Evolutionary conservation across 2,888 invertebrate species (phyloP), one percentile per base, ranked within the genome.

Genomic region (Capitulum mitella): DNA sequence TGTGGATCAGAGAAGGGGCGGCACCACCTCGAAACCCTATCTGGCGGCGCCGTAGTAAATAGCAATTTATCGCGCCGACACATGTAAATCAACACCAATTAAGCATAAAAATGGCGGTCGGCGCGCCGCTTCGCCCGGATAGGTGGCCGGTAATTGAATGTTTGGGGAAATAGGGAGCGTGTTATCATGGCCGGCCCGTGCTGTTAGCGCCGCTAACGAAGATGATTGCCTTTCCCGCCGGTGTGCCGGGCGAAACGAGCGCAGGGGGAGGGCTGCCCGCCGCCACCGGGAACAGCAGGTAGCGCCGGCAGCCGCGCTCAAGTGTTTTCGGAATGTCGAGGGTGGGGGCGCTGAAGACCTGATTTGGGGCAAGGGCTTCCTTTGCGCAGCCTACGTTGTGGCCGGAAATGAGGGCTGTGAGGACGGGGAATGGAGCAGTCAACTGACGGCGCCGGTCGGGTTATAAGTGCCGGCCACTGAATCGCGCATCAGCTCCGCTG

Each of bases 21-120:
- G 64, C 5, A 19, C 37, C 1, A 26, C 70, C 70, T 37, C 70
- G 70, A 70, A 70, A 70, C 70, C 22, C 70, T 40, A 70, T 26
- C 37, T 29, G 16, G 10, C 40, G 40, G 22, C 40, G 70, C 37
- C 70, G 37, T 8, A 5, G 70, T 70, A 70, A 70, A 70, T 70
- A 70, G 22, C 70, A 70, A 70, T 70, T 70, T 70, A 70, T 40
- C 70, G 40, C 70, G 10, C 40, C 37, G 37, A 70, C 70, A 70
- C 70, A 70, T 70, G 70, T 70, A 70, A 70, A 70, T 70, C 70
- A 70, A 70, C 70, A 37, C 70, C 70, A 70, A 70, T 70, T 70
- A 70, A 37, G 70, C 70, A 26, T 26, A 40, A 37, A 70, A 70
- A 70, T 70, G 70, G 70, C 70, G 70, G 29, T 12, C n/a, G 58